Evolutionary conservation across 1,140 invertebrate genomes (phyloP).

Genomic region (Macrotrachela quadricornifera): DNA sequence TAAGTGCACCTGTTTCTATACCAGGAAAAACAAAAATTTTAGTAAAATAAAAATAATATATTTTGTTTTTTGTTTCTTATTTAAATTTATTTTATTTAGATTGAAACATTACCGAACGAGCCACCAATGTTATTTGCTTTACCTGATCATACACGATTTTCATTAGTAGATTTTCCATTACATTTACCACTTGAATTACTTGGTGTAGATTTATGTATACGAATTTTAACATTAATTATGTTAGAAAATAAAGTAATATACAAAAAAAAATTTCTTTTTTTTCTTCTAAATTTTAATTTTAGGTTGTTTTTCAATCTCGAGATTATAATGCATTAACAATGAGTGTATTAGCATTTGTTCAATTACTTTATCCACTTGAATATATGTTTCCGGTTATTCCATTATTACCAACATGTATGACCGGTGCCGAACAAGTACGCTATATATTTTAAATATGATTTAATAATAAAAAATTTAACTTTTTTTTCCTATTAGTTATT

Average conservation of each 20-base stretch:
- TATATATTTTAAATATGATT: no score
- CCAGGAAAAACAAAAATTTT: constrained; percentile 84
- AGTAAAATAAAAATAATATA: constrained; percentile 28
- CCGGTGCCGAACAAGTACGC: constrained; percentile 76
- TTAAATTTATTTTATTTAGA: neutral
- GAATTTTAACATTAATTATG: constrained; percentile 78
- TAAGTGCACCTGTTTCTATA: constrained; percentile 88
- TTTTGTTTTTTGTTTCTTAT: neutral
- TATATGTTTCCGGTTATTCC: constrained; percentile 99
- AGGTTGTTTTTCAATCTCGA: constrained; percentile 61
- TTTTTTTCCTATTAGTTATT: no score
- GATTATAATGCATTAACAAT: constrained; percentile 97
- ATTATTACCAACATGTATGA: constrained; percentile 87
- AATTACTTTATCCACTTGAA: constrained; percentile 93
- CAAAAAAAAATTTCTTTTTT: no score
- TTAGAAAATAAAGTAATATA: constrained; percentile 74
- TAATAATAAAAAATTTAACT: no score
- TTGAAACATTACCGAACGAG: constrained; percentile 8
- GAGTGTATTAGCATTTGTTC: constrained; percentile 96
- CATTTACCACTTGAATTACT: constrained; percentile 88
- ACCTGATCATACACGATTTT: constrained; percentile 73
- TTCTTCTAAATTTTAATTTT: no score
- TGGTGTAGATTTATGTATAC: constrained; percentile 84
- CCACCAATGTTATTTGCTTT: constrained; percentile 67
- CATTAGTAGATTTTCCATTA: constrained; percentile 85